Base-by-base conservation (phyloP, 2,888 invertebrate genomes). In the Eupithecia inturbata region DNA sequence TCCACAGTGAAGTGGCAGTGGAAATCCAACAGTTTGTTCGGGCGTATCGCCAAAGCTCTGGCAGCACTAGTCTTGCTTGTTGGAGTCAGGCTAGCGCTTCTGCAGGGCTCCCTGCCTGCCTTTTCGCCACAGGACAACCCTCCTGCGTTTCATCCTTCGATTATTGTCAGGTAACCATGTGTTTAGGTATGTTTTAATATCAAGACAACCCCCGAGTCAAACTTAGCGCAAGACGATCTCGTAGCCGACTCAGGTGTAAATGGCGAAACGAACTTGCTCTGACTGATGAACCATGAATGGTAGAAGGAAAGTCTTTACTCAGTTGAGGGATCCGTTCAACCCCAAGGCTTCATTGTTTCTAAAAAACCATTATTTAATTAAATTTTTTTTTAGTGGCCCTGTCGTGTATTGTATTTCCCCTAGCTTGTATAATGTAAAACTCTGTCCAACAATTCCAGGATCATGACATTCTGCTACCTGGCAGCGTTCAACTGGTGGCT, bases 401-500 rank as follows among this genome's bases (percentile, higher is more conserved):
- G n/a, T n/a, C n/a, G n/a, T n/a, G 10, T 14, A 39, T 3, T 39
- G 10, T 12, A 41, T 41, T 41, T 41, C 49, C 9, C 9, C 9
- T n/a, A 0, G 3, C 49, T 49, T 49, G 7, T 9, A 1, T 41
- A 6, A 49, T 14, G n/a, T 22, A 53, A 12, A 4, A 4, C 12
- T 22, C 22, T 53, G 53, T 53, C 22, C 10, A 22, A 22, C 53
- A 26, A 53, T 57, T 57, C 57, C 26, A 98, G 97, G 88, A 93
- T 97, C 83, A 93, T 97, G 90, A 97, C 97, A 1, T 97, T 97
- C 91, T 96, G 96, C 87, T 97, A 97, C 91, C 91, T 98, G 86
- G 96, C 97, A 16, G 96, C 96, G 19, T 96, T 97, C 92, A 97
- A 98, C 93, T 96, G 96, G 93, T 97, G 97, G 97, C 90, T 98